Evolutionary conservation across 2,797 vertebrate species (phyloP).

Genomic region (Mastacembelus armatus): DNA sequence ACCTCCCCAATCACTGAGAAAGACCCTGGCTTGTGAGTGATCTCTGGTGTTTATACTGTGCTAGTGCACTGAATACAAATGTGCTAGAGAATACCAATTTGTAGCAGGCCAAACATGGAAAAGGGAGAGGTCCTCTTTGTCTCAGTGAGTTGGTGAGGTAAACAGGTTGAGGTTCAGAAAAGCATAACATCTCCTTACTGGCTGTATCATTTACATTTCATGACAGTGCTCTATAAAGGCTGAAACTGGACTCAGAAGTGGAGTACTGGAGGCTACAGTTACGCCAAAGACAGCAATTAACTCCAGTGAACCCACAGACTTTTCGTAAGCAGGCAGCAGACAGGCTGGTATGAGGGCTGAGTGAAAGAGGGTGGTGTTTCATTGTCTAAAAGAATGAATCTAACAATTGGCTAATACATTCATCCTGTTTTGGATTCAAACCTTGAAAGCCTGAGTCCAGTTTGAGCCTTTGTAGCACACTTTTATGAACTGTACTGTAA

Average conservation of each 20-base stretch:
- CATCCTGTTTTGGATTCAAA: too few species aligned
- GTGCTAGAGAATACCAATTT: conserved; percentile 59
- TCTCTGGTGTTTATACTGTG: conserved; percentile 49
- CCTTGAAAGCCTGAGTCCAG: too few species aligned
- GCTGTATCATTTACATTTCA: neutral
- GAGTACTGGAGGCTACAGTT: conserved; percentile 5
- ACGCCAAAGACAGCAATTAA: conserved; percentile 6
- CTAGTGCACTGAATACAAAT: conserved; percentile 11
- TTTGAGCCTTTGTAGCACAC: too few species aligned
- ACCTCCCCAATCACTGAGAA: conserved; percentile 8
- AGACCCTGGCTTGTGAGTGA: conserved; percentile 7
- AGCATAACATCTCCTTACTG: conserved; percentile 22
- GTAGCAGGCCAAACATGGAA: conserved; percentile 46
- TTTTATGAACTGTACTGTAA: too few species aligned
- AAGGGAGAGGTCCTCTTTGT: conserved; percentile 13
- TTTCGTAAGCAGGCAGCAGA: conserved; percentile 8
- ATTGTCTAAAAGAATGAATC: neutral
- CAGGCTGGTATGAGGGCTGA: neutral
- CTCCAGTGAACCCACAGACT: conserved; percentile 6
- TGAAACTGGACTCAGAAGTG: conserved; percentile 6
- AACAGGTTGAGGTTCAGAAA: conserved; percentile 44
- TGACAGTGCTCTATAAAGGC: conserved; percentile 26
- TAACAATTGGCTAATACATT: too few species aligned
- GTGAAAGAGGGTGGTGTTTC: neutral
- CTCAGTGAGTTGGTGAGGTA: conserved; percentile 29